A percentile compares a stretch with the other conserved stretches of the same genome.
phyloP scores from a whole-genome alignment of 2,113 vertebrate species.

The Monopterus albus region DNA sequence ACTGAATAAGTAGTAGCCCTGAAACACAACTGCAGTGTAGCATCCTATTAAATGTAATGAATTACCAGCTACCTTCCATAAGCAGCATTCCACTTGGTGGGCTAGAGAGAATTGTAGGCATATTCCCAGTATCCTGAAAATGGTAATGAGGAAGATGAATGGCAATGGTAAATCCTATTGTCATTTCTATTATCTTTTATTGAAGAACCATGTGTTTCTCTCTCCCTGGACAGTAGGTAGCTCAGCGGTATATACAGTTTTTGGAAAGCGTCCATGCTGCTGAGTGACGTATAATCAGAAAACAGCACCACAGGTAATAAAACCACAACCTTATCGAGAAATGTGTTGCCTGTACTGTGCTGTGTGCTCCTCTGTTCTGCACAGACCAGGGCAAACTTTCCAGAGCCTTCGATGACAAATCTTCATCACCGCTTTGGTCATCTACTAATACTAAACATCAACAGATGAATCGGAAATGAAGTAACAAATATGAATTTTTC shows the following conservation, averaged over 20 bases:
- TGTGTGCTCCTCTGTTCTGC: conserved; percentile 33
- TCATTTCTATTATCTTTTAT: conserved; percentile 81
- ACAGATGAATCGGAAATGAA: not conserved
- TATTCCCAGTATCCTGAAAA: conserved; percentile 48
- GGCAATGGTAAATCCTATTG: conserved; percentile 79
- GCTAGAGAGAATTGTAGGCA: conserved; percentile 35
- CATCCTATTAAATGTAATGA: conserved; percentile 71
- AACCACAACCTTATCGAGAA: conserved; percentile 62
- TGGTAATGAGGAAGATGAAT: conserved; percentile 75
- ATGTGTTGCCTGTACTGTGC: conserved; percentile 41
- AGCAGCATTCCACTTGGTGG: conserved; percentile 41
- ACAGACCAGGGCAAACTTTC: conserved; percentile 40
- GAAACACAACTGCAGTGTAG: conserved; percentile 52
- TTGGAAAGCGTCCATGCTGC: conserved; percentile 60
- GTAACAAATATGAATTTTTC: too few species aligned
- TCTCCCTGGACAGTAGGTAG: conserved; percentile 60
- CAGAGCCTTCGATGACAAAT: conserved; percentile 38
- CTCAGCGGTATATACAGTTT: conserved; percentile 65
- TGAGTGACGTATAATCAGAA: conserved; percentile 68
- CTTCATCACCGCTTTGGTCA: not conserved
- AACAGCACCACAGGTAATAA: conserved; percentile 68
- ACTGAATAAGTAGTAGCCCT: conserved; percentile 52
- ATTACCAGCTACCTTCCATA: conserved; percentile 63
- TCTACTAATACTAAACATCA: not conserved
- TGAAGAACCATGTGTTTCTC: conserved; percentile 70